Conservation (phyloP, 2,113 vertebrate species). For the Pipa parva region DNA sequence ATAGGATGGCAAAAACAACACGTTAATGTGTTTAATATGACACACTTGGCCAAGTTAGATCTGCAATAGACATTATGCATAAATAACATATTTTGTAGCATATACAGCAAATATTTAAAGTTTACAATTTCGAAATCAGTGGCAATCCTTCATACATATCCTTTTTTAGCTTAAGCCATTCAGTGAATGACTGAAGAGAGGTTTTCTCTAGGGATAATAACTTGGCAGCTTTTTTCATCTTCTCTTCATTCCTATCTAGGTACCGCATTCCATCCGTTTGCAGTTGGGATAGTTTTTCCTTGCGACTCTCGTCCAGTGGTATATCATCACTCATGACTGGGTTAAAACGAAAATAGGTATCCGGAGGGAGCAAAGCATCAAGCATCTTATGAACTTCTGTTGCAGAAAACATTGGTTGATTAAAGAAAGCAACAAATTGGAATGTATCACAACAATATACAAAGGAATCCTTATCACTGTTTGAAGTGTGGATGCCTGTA, state of each 20-base stretch:
- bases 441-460: too few relatives aligned
- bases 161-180: constrained; percentile 77
- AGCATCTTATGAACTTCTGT: constrained; percentile 93
- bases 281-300: constrained; percentile 83
- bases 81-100: constrained; percentile 34
- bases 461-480: too few relatives aligned
- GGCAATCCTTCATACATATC: constrained; percentile 79
- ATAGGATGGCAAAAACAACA: constrained; percentile 5
- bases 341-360: constrained; percentile 94
- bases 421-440: too few relatives aligned
- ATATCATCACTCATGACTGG: constrained; percentile 87
- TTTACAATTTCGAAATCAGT: constrained; percentile 74
- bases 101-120: constrained; percentile 23
- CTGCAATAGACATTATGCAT: neutral
- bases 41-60: neutral
- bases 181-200: constrained; percentile 70
- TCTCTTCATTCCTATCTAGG: constrained; percentile 86
- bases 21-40: neutral
- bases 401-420: constrained; percentile 15
- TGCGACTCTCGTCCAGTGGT: constrained; percentile 84
- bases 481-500: too few relatives aligned
- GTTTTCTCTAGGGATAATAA: constrained; percentile 80
- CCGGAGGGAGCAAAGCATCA: constrained; percentile 78
- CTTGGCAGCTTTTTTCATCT: constrained; percentile 77
- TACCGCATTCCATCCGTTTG: constrained; percentile 78